Conservation (phyloP, 2,113 vertebrate genomes). For the Murina feae region DNA sequence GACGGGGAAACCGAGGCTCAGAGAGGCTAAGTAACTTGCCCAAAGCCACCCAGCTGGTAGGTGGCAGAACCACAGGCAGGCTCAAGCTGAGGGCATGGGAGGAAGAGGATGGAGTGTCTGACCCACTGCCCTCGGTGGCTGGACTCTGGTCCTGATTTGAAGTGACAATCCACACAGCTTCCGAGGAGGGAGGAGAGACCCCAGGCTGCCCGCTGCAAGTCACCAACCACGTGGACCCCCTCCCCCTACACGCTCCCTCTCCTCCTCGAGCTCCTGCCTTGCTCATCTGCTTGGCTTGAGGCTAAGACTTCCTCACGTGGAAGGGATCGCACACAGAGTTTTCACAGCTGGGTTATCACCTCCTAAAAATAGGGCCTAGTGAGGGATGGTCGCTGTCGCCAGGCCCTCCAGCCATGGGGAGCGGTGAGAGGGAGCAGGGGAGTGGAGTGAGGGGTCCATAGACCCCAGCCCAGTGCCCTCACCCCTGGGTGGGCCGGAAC, state of each 20-base stretch:
- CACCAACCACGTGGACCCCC: fast-evolving
- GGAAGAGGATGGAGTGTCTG: neutral
- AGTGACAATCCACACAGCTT: neutral
- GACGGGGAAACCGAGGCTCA: neutral
- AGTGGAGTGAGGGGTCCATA: neutral
- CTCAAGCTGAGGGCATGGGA: fast-evolving
- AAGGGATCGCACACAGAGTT: conserved; percentile 41
- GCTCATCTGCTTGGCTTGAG: neutral
- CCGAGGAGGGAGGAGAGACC: neutral
- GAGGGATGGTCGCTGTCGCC: conserved; percentile 54
- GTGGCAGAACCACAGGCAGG: neutral
- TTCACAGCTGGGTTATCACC: conserved; percentile 71
- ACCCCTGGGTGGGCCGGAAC: neutral
- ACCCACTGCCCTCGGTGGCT: neutral
- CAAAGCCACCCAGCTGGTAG: neutral
- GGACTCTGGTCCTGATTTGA: neutral
- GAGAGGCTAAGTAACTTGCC: neutral
- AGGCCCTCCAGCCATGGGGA: neutral
- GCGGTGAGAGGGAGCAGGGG: neutral
- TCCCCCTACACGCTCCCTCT: fast-evolving
- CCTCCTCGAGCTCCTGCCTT: neutral
- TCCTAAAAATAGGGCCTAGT: conserved; percentile 70
- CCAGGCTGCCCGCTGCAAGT: neutral
- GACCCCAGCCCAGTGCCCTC: neutral
- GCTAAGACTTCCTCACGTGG: conserved; percentile 12